Percentiles rank a stretch among this genome's conserved stretches.
These are phyloP conservation scores for Eilema depressum DNA, from an alignment of 2,888 invertebrate species.

Conservation along the genomic window DNA sequence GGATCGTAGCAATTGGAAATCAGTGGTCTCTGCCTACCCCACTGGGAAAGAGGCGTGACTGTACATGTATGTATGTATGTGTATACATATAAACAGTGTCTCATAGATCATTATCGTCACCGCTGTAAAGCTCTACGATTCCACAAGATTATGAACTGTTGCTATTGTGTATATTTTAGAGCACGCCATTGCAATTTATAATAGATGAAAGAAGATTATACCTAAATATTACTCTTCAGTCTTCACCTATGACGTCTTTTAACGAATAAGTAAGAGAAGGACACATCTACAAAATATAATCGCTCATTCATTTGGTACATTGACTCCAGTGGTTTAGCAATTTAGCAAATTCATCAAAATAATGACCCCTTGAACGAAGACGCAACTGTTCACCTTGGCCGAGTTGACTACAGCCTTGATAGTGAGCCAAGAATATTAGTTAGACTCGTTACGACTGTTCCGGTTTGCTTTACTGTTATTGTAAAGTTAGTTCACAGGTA, in stretches of 20 bases:
- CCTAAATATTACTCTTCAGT: too few relatives aligned
- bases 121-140: neutral
- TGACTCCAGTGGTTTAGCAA: neutral
- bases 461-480: neutral
- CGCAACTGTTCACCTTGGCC: constrained; percentile 21
- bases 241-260: too few relatives aligned
- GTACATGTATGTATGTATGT: too few relatives aligned
- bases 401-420: constrained; percentile 22
- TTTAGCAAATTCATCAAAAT: constrained; percentile 15
- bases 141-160: neutral
- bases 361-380: constrained; percentile 17
- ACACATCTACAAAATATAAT: too few relatives aligned
- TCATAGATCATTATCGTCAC: neutral
- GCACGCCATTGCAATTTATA: neutral
- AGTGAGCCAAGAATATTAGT: constrained; percentile 27
- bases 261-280: too few relatives aligned
- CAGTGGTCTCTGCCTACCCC: too few relatives aligned
- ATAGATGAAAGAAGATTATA: too few relatives aligned
- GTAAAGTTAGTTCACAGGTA: neutral
- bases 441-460: neutral
- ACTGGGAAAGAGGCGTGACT: too few relatives aligned
- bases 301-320: neutral
- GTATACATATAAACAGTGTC: too few relatives aligned
- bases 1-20: too few relatives aligned
- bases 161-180: too few relatives aligned